These are phyloP conservation scores for Cotesia congregata DNA, from an alignment of 2,888 invertebrate species.

Conservation along the genomic window DNA sequence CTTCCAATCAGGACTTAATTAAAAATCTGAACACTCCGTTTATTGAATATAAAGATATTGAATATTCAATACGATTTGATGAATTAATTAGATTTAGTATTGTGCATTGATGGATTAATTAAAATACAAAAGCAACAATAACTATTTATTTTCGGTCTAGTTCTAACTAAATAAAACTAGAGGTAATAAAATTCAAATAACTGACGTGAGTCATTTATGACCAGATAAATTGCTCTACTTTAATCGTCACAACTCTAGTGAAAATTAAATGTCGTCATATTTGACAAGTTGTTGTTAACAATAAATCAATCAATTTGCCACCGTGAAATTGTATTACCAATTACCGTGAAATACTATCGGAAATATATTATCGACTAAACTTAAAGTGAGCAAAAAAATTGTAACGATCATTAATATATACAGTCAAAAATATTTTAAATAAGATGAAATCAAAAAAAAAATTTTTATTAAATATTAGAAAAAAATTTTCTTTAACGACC, in stretches of 20 bases:
- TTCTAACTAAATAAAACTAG: neutral
- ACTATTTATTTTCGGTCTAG: neutral
- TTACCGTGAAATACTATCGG: slow-evolving; percentile 48
- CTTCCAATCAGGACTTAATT: neutral
- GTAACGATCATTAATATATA: no score
- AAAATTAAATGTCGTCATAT: slow-evolving; percentile 23
- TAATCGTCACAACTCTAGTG: slow-evolving; percentile 10
- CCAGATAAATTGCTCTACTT: slow-evolving; percentile 2
- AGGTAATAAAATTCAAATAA: slow-evolving; percentile 1
- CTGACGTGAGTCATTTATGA: neutral
- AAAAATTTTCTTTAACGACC: no score
- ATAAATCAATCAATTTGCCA: slow-evolving; percentile 37
- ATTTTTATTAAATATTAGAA: no score
- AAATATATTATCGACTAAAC: slow-evolving; percentile 14
- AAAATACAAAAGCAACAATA: neutral
- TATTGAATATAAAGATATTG: neutral
- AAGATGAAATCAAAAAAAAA: no score
- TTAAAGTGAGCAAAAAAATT: no score
- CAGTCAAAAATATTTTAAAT: no score
- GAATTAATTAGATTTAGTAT: neutral
- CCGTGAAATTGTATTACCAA: slow-evolving; percentile 47
- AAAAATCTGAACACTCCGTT: neutral
- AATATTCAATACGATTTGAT: neutral
- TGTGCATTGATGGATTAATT: neutral
- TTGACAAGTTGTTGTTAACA: slow-evolving; percentile 9